Base-by-base conservation (phyloP, 1,140 invertebrate species). In the Sycobia sp. region DNA sequence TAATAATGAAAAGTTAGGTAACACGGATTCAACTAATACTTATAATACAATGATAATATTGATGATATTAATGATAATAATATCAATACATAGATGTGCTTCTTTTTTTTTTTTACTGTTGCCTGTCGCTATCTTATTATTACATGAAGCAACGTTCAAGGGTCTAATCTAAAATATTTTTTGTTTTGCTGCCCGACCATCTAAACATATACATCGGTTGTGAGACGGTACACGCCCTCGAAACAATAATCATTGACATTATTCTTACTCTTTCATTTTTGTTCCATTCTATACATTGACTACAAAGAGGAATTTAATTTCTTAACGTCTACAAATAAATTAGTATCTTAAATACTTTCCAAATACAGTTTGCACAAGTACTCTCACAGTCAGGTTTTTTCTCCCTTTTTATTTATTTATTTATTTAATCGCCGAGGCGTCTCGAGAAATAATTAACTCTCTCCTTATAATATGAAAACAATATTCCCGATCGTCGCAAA, bases 271-370 rank as follows among this genome's bases (percentile, higher is more conserved):
- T 59, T 50, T 10, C 10, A 38, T 54, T 60, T 57, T 62, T 49
- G 49, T 64, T 56, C 50, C 70, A 68, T 53, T 55, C 70, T 72
- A 74, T 71, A 75, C 75, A 80, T 75, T 77, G 73, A 80, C 78
- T 79, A 78, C 73, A 65, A 65, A 75, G 70, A 69, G 70, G 67
- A 69, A 43, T 65, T 58, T 58, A 32, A n/a, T 67, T 74, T 70
- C 67, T 74, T 76, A 73, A 62, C 62, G 27, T 44, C 70, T 77
- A 76, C 50, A 63, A 80, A 81, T 80, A 80, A 81, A 78, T 81
- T 73, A 80, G 73, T 73, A 65, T 58, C 47, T 58, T 58, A 79
- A 80, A 81, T 80, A 81, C 73, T 76, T 73, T 65, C 62, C 54
- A 57, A 64, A 64, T 64, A 64, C 62, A 57, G 44, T 23, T 64